Base-by-base conservation (phyloP, 1,140 invertebrate genomes). In the Adoxophyes honmai region DNA sequence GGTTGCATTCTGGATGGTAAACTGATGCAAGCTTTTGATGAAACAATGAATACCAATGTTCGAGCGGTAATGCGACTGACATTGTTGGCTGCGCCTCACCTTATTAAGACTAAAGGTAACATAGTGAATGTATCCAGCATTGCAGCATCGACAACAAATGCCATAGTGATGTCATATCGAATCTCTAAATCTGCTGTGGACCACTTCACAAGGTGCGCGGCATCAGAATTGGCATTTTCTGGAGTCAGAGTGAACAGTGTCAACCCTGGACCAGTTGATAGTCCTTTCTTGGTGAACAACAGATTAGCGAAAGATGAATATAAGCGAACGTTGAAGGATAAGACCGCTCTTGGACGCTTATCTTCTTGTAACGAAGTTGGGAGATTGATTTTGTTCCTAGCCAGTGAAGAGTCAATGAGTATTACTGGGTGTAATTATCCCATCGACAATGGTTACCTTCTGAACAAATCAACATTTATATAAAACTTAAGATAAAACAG, bases 61-160 rank as follows among this genome's bases (percentile, higher is more conserved):
- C 89, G 93, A 48, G 88, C 93, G 14, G 77, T 94, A 1, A 94
- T 93, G 74, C 89, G 94, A 44, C 68, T 96, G 44, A 95, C 93
- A 1, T 92, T 91, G 89, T 64, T 95, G 11, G 92, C 93, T 55
- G 91, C 94, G 1, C 94, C 94, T 7, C 85, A 95, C 78, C 82
- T 96, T 1, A 88, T 92, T 5, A 84, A 91, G 68, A 90, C 91
- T 0, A n/a, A n/a, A n/a, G n/a, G n/a, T n/a, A n/a, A n/a, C n/a
- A n/a, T n/a, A n/a, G n/a, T n/a, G n/a, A n/a, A 93, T 93, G 91
- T 96, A 1, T 95, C 94, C 1, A 95, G 94, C 71, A 91, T 95
- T 1, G 91, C 88, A 67, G 94, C 44, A 21, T 11, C 34, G 14
- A 14, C 18, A 11, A 15, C 7, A 42, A 11, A n/a, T 13, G n/a